These are phyloP conservation scores for Heliconius sara DNA, from an alignment of 2,888 invertebrate species.

Conservation along the genomic window DNA sequence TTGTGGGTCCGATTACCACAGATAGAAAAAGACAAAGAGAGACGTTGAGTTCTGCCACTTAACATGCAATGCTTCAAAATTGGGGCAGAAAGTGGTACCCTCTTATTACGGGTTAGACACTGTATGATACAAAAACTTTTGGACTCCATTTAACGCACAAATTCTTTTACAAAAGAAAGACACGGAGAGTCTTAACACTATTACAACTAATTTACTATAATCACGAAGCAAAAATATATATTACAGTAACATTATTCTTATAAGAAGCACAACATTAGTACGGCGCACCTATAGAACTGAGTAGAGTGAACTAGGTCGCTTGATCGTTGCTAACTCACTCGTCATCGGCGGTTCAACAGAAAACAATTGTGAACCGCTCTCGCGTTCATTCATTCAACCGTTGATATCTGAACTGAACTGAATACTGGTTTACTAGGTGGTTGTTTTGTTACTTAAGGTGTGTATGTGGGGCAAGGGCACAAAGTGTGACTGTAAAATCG, in stretches of 20 bases:
- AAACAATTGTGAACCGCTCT: slow-evolving; percentile 45
- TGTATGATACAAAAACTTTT: background rate
- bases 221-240: background rate
- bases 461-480: background rate
- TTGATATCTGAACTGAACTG: slow-evolving; percentile 45
- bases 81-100: no score
- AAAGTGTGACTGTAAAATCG: no score
- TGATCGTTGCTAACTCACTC: slow-evolving; percentile 42
- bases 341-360: slow-evolving; percentile 45
- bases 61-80: no score
- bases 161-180: no score
- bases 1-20: no score
- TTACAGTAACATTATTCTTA: background rate
- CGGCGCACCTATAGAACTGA: slow-evolving; percentile 40
- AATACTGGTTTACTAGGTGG: background rate
- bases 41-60: no score
- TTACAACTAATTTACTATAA: background rate
- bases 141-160: no score
- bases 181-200: no score
- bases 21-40: no score
- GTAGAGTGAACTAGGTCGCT: slow-evolving; percentile 45
- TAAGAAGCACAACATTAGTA: slow-evolving; percentile 40
- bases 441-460: slow-evolving; percentile 7
- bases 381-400: slow-evolving; percentile 46
- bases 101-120: background rate